A percentile compares a stretch with the other conserved stretches of the same genome.
These are phyloP conservation scores for Cygnus atratus DNA, from an alignment of 2,113 vertebrate species.

Conservation along the genomic window DNA sequence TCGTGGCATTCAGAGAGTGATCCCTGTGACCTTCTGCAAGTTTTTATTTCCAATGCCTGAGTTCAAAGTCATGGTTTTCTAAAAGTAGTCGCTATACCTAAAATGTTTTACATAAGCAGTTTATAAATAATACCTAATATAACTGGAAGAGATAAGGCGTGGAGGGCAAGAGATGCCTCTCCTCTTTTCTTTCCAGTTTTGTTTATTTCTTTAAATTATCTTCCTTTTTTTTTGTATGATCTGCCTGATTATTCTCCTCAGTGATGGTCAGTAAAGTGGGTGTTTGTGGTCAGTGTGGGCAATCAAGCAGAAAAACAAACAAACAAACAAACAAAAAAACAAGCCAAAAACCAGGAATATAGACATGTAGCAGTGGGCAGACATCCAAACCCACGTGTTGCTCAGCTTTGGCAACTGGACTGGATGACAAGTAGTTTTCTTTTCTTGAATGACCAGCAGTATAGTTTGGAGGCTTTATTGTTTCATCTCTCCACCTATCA, in stretches of 20 bases:
- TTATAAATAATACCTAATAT: neutral
- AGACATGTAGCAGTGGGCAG: neutral
- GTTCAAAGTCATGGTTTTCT: neutral
- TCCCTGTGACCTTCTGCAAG: neutral
- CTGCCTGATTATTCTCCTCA: neutral
- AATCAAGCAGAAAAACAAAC: neutral
- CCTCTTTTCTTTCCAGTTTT: neutral
- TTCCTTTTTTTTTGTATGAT: neutral
- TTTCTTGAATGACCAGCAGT: neutral
- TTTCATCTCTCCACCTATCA: neutral
- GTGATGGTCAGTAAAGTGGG: neutral
- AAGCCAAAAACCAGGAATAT: neutral
- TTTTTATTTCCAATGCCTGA: neutral
- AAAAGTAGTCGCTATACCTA: neutral
- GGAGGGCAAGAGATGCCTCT: neutral
- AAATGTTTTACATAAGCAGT: neutral
- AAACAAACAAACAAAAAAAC: neutral
- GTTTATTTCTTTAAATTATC: neutral
- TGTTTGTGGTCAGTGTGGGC: neutral
- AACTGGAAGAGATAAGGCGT: neutral
- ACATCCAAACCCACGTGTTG: accelerated
- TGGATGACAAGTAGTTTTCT: neutral
- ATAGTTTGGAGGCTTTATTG: neutral
- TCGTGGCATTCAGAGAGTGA: neutral
- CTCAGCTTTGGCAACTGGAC: neutral